Evolutionary conservation across 2,797 vertebrate genomes (phyloP).

Genomic region (Mormyrops boulengeri): DNA sequence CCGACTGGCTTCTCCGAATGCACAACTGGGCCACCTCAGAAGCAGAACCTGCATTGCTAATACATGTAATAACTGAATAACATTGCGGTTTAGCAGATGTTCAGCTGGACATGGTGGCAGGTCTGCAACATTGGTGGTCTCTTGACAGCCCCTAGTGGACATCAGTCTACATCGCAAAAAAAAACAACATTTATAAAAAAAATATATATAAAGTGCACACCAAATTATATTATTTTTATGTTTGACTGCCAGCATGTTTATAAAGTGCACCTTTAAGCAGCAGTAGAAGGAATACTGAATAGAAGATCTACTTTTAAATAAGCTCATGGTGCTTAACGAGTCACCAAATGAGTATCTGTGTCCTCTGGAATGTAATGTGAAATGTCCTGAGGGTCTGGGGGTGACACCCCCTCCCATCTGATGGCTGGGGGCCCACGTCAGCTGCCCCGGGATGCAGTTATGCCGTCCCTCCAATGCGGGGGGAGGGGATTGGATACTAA

Average conservation of each 20-base stretch:
- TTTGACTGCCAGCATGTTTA: not conserved
- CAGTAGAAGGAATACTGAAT: not conserved
- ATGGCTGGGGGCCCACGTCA: not conserved
- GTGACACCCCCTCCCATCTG: not conserved
- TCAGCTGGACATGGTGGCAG: not conserved
- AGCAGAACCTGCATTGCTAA: not conserved
- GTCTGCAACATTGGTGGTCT: conserved; percentile 10
- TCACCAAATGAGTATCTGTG: not conserved
- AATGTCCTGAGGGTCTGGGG: not conserved
- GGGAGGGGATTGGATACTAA: conserved; percentile 14
- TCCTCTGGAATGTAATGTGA: not conserved
- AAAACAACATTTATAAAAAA: conserved; percentile 6
- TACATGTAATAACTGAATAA: not conserved
- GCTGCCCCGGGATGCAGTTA: not conserved
- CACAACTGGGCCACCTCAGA: not conserved
- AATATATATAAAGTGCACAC: not conserved
- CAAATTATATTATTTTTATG: not conserved
- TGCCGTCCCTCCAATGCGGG: not conserved
- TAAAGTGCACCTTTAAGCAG: not conserved
- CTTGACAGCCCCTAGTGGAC: conserved; percentile 21
- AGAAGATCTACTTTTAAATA: not conserved
- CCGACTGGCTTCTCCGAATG: not conserved
- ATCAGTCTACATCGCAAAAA: not conserved
- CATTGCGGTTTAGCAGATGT: not conserved
- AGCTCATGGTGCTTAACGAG: not conserved